Base-by-base conservation (phyloP, 2,888 invertebrate species). In the Dione juno region DNA sequence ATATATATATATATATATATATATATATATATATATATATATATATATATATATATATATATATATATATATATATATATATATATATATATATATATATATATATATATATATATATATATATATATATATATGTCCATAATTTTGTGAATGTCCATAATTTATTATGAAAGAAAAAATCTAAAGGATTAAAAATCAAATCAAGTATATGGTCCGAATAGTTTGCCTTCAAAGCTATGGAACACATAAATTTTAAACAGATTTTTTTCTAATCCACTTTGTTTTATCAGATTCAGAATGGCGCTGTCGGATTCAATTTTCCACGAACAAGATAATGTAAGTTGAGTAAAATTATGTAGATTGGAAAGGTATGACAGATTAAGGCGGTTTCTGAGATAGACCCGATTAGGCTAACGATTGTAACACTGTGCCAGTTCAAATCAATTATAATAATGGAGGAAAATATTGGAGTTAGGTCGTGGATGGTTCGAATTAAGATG, bases 221-320 rank as follows among this genome's bases (percentile, higher is more conserved):
- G n/a, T 10, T 54, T 54, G 3, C 54, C 35, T 65, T 74, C 74
- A 77, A n/a, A 80, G 77, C 78, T 76, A 70, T 50, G 74, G 69
- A 77, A 70, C 77, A 77, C 77, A 82, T 78, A 79, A 75, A 76
- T 74, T 74, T 71, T 59, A 74, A 77, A 80, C 79, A 76, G 75
- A 73, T 74, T 77, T 79, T 77, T 80, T 70, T 70, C 67, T 70
- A 70, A 74, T 72, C 70, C 72, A 74, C 58, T 74, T 74, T 72
- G 54, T 71, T 67, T 71, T 66, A 59, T 73, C 71, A 66, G 48
- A 73, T 66, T 73, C 54, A 70, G 68, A 67, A 72, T 69, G 71
- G 68, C 72, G 53, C 66, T 71, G 75, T 74, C 73, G 65, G 69
- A 73, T 76, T 74, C 71, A 76, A 76, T 78, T 75, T 76, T 73